Evolutionary conservation across 1,140 invertebrate species (phyloP), one percentile per base, ranked within the genome.

Genomic region (Drosophila cardini): DNA sequence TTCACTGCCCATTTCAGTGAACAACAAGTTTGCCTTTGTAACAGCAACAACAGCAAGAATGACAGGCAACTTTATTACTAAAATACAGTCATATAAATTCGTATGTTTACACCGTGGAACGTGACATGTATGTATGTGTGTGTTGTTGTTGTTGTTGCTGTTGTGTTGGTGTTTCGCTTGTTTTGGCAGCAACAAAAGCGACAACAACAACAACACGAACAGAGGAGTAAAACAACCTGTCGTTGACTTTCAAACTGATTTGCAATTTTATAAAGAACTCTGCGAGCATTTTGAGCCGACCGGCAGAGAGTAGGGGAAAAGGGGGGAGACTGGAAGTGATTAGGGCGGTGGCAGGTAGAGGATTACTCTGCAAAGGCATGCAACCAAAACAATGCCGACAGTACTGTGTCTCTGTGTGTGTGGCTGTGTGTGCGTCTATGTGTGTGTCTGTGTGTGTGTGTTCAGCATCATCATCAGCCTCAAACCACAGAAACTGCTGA

Each of bases 241-340:
- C 83, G 80, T 77, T 89, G 85, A 80, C 80, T 89, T 89, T 78
- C 80, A 80, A 89, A 89, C 84, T 89, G 85, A 89, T 89, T 89
- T 89, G 85, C 84, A 89, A 89, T 90, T 89, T 89, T 80, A 80
- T 78, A 89, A 89, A 90, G 85, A 87, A 72, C 77, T 75, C 75
- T 64, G 38, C 38, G 73, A 73, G 55, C 65, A 60, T 60, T 63
- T 9, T 8, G 8, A 30, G 48, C n/a, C 5, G 21, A 26, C 21
- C 21, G 21, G 21, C 0, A 0, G 21, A 9, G 36, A 16, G 1
- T 13, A 13, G 15, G 10, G 26, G 5, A 5, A 18, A 1, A 1
- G 46, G 0, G 9, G 61, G 18, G 18, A 9, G 38, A n/a, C n/a
- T 2, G 3, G 48, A n/a, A 13, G 21, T 11, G 48, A 10, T 5